phyloP scores from a whole-genome alignment of 2,113 vertebrate species.

The Redunca redunca region DNA sequence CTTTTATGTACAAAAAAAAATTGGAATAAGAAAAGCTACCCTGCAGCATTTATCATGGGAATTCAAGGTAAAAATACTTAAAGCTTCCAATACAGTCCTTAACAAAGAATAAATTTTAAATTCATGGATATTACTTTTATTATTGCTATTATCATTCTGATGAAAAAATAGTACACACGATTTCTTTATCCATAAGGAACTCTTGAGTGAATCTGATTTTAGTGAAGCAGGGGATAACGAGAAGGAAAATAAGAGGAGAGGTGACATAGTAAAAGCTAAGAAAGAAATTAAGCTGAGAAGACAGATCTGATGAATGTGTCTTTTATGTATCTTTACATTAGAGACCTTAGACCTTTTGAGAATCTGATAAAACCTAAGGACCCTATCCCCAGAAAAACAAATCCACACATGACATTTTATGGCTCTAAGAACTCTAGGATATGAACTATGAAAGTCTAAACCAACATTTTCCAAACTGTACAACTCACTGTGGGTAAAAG shows the following conservation, averaged over 20 bases:
- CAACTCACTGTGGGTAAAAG: background rate
- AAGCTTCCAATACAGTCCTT: background rate
- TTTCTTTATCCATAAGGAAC: background rate
- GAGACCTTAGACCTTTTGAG: background rate
- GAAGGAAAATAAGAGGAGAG: background rate
- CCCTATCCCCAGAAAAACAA: background rate
- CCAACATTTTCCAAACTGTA: background rate
- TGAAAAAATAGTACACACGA: background rate
- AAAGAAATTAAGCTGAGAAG: background rate
- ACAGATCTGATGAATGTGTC: background rate
- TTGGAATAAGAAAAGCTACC: background rate
- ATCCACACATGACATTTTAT: background rate
- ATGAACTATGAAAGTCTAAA: background rate
- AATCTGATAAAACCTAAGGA: background rate
- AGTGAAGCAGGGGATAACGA: background rate
- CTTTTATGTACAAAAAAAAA: background rate
- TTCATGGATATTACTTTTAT: background rate
- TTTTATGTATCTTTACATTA: background rate
- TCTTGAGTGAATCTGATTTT: background rate
- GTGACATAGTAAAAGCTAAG: background rate
- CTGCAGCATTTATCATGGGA: background rate
- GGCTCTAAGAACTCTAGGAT: background rate
- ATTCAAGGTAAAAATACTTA: constrained; percentile 6
- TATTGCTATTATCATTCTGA: background rate
- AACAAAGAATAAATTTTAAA: background rate